Base-by-base conservation (phyloP, 1,140 invertebrate genomes). In the Archivesica marissinica region DNA sequence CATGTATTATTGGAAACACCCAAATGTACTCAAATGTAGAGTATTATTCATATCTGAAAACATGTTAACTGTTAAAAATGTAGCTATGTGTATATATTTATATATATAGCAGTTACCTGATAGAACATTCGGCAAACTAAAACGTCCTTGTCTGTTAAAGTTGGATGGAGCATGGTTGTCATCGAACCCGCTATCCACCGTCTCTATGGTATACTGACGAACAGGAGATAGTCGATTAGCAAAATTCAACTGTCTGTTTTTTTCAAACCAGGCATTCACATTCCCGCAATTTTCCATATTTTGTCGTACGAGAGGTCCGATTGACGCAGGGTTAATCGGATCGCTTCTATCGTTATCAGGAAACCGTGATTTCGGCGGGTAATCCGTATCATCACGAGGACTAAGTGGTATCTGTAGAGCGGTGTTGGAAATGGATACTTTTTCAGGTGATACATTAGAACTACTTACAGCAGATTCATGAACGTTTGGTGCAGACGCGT, bases 191-290 rank as follows among this genome's bases (percentile, higher is more conserved):
- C 82, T 85, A 50, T 85, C 82, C 2, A 56, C 35, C 0, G 82
- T 85, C 33, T 85, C 82, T 2, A 78, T 39, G 20, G 82, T 85
- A n/a, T 23, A 38, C 38, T 85, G 72, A 13, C 72, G 82, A 15
- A 56, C 56, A 52, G 72, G 82, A 0, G 44, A 50, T 11, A 81
- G 50, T 47, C 25, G 17, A 20, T 74, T 59, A 23, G 38, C 17
- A 23, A 23, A n/a, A 13, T 52, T 75, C 9, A 78, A 28, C 17
- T 35, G 38, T 2, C 25, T n/a, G 41, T 85, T 85, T 23, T 52
- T 66, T 47, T 85, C 74, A 68, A 85, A 68, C 82, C 82, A 85
- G 9, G 82, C 74, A n/a, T 41, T 78, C 11, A 85, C 56, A 56
- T 77, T 78, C 15, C 50, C 41, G 15, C 41, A 15, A 23, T 28